A percentile compares a stretch with the other conserved stretches of the same genome.
These are phyloP conservation scores for Apotomis capreana DNA, from an alignment of 2,888 invertebrate species.

Conservation along the genomic window DNA sequence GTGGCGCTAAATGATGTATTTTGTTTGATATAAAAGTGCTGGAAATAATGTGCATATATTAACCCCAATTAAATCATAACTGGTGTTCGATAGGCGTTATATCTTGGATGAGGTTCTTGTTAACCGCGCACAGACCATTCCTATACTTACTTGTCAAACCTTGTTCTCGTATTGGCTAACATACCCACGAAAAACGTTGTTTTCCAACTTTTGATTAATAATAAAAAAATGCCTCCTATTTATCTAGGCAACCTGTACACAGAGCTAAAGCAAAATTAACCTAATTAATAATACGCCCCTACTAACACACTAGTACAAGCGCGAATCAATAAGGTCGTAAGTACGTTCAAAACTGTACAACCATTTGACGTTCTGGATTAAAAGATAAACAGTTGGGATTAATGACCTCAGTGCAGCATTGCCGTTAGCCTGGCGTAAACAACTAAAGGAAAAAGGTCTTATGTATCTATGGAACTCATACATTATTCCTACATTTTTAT, in stretches of 20 bases:
- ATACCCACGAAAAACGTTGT: neutral
- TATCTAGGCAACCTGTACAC: neutral
- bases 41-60: no score
- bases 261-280: constrained; percentile 4
- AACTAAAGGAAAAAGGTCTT: neutral
- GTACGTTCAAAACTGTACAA: neutral
- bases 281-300: neutral
- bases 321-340: neutral
- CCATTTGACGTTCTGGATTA: neutral
- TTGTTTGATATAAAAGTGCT: no score
- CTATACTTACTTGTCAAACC: no score
- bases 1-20: no score
- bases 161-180: no score
- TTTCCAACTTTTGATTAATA: neutral
- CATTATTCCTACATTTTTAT: neutral
- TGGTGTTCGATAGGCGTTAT: no score
- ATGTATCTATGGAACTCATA: neutral
- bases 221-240: neutral
- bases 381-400: neutral
- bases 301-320: neutral
- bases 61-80: no score
- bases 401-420: constrained; percentile 8
- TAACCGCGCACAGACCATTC: no score
- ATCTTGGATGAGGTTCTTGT: no score
- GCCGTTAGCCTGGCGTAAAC: constrained; percentile 1